Conservation (phyloP, 2,888 invertebrate genomes). For the Torymus tubicola region DNA sequence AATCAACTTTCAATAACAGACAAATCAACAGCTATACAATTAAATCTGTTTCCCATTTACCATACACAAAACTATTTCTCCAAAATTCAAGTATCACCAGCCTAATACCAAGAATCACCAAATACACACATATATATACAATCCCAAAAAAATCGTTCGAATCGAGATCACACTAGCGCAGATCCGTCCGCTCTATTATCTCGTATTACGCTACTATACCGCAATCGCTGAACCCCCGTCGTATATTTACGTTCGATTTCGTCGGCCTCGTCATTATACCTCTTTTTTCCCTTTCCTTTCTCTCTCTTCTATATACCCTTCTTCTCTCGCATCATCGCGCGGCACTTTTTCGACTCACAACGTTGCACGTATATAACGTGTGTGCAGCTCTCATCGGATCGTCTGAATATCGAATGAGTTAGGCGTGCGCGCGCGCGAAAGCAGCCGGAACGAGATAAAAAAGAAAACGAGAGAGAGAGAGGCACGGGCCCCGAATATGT, state of each 20-base stretch:
- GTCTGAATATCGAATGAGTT: conserved; percentile 46
- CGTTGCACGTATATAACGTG: background rate
- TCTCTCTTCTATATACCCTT: conserved; percentile 3
- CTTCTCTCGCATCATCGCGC: background rate
- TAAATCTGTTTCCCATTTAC: no score
- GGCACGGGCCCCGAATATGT: conserved; percentile 49
- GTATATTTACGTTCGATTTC: conserved; percentile 29
- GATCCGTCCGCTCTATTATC: conserved; percentile 33
- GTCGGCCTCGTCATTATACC: conserved; percentile 33
- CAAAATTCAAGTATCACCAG: background rate
- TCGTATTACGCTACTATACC: conserved; percentile 27
- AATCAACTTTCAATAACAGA: no score
- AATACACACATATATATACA: no score
- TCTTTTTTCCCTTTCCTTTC: conserved; percentile 27
- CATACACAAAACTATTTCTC: background rate
- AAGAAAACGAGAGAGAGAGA: conserved; percentile 26
- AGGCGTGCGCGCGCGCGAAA: conserved; percentile 13
- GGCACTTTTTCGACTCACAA: conserved; percentile 44
- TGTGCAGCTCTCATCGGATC: conserved; percentile 24
- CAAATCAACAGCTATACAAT: no score
- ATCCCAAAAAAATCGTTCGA: no score
- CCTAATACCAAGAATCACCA: no score
- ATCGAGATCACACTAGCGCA: background rate
- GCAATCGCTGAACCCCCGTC: background rate
- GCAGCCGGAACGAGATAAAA: conserved; percentile 23